Conservation (phyloP, 1,140 invertebrate genomes). For the Galendromus occidentalis region DNA sequence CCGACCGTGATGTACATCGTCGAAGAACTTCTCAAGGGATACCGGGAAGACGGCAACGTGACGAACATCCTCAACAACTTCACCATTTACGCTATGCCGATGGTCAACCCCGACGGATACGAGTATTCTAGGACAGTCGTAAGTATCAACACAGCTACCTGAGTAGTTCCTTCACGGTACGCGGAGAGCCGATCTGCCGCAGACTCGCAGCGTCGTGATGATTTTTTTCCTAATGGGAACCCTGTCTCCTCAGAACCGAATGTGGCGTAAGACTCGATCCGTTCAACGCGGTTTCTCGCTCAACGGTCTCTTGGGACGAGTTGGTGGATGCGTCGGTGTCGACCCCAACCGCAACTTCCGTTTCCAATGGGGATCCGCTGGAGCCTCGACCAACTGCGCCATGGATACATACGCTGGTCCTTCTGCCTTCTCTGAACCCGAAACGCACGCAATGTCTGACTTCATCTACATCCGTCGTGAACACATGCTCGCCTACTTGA, state of each 20-base stretch:
- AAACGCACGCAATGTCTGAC: slow-evolving; percentile 22
- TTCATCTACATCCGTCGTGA: slow-evolving; percentile 17
- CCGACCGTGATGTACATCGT: slow-evolving; percentile 41
- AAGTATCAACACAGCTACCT: too few species aligned
- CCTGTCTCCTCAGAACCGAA: neutral
- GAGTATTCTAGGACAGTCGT: slow-evolving; percentile 21
- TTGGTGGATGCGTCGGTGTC: slow-evolving; percentile 15
- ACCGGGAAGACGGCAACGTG: slow-evolving; percentile 26
- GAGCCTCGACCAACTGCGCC: slow-evolving; percentile 62
- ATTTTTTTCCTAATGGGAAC: too few species aligned
- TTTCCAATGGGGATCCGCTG: slow-evolving; percentile 24
- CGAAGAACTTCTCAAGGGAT: slow-evolving; percentile 35
- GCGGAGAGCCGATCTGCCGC: too few species aligned
- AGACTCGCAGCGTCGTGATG: too few species aligned
- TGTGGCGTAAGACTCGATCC: slow-evolving; percentile 2
- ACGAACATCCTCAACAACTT: slow-evolving; percentile 19
- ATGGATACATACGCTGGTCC: slow-evolving; percentile 27
- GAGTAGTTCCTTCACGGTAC: too few species aligned
- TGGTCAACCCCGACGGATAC: slow-evolving; percentile 23
- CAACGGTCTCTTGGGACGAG: slow-evolving; percentile 4
- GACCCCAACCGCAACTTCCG: slow-evolving; percentile 19
- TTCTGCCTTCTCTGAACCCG: slow-evolving; percentile 25
- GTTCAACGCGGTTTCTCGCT: neutral
- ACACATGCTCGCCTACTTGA: slow-evolving; percentile 15
- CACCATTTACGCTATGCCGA: slow-evolving; percentile 26